Evolutionary conservation across 2,888 invertebrate species (phyloP).

Genomic region (Heterodera filipjevi): DNA sequence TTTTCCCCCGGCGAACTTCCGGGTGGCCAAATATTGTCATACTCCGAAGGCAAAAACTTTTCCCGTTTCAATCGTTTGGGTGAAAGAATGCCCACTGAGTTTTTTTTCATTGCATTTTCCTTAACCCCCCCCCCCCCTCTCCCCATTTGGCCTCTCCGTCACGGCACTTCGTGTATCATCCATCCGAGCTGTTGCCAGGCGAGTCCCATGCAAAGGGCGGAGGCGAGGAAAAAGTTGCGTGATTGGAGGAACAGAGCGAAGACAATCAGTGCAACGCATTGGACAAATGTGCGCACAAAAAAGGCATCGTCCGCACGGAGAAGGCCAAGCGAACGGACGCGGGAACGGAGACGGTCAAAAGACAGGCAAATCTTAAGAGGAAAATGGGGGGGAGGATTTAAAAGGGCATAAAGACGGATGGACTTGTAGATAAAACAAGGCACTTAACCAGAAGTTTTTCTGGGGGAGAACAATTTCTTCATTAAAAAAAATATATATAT

Average conservation of each 20-base stretch:
- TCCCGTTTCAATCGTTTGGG: no score
- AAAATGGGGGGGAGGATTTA: neutral
- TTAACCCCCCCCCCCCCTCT: no score
- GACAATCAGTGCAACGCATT: constrained; percentile 49
- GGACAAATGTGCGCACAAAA: constrained; percentile 56
- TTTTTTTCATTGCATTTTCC: no score
- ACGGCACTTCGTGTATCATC: constrained; percentile 55
- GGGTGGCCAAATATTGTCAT: no score
- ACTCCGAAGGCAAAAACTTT: no score
- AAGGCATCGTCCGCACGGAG: constrained; percentile 52
- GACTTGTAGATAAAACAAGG: no score
- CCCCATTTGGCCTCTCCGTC: no score
- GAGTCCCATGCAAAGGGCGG: constrained; percentile 61
- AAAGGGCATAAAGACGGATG: neutral
- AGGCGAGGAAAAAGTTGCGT: constrained; percentile 50
- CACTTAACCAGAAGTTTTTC: no score
- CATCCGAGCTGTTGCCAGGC: constrained; percentile 63
- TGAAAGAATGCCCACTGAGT: no score
- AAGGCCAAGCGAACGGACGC: constrained; percentile 51
- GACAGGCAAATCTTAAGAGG: constrained; percentile 46
- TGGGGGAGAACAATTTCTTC: no score
- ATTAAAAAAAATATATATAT: no score
- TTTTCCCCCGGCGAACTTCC: no score
- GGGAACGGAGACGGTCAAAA: constrained; percentile 53
- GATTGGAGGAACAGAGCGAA: constrained; percentile 55